Percentiles rank a stretch among this genome's conserved stretches.
phyloP scores from a whole-genome alignment of 2,888 invertebrate genomes.

The Ptilodon capucinus region DNA sequence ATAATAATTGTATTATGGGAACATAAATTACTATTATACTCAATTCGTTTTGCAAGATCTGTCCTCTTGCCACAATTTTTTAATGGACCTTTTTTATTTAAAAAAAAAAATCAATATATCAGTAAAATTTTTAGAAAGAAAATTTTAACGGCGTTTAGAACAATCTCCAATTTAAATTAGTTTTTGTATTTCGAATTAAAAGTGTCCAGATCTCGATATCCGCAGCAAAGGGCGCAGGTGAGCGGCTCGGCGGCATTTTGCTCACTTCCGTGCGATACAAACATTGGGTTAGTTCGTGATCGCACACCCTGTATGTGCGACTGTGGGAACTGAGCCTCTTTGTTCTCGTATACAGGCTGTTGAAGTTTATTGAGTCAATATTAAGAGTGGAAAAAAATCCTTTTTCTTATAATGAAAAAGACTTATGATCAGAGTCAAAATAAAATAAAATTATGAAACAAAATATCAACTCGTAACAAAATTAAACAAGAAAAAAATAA shows the following conservation, averaged over 20 bases:
- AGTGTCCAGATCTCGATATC: constrained; percentile 59
- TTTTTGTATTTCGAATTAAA: constrained; percentile 38
- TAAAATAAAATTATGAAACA: no score
- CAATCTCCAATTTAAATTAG: constrained; percentile 9
- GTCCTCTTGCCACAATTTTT: no score
- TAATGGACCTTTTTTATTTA: no score
- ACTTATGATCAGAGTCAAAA: no score
- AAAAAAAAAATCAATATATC: no score
- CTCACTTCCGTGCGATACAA: constrained; percentile 71
- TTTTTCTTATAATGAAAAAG: no score
- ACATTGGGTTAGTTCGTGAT: constrained; percentile 77
- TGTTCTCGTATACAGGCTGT: constrained; percentile 58
- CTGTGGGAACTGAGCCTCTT: constrained; percentile 75
- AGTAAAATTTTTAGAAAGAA: constrained; percentile 5
- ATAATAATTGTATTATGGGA: no score
- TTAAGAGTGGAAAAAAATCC: neutral
- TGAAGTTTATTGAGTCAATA: neutral
- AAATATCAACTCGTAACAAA: no score
- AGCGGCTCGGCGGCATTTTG: constrained; percentile 66
- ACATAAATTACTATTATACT: no score
- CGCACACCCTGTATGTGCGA: constrained; percentile 74
- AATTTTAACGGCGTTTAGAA: neutral
- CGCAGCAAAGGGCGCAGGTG: constrained; percentile 75
- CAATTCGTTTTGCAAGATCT: no score
- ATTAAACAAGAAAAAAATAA: no score